phyloP scores from a whole-genome alignment of 2,797 vertebrate species.

The Pristis pectinata region DNA sequence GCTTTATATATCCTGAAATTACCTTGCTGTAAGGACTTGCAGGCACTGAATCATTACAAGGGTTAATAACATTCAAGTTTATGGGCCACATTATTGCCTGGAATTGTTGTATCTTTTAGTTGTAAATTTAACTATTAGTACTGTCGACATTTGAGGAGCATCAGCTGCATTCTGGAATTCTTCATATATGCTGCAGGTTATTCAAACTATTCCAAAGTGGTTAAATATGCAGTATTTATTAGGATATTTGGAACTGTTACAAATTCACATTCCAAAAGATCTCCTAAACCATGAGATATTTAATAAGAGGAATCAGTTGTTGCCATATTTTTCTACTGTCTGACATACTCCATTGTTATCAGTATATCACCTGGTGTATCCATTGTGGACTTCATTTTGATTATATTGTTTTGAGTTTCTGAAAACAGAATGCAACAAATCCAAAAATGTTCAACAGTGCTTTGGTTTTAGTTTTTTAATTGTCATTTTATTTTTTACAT shows the following conservation, averaged over 20 bases:
- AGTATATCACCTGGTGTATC: neutral
- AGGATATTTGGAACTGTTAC: neutral
- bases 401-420: neutral
- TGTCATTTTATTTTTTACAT: slow-evolving; percentile 22
- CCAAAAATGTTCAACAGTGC: slow-evolving; percentile 31
- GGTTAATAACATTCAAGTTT: neutral
- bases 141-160: slow-evolving; percentile 18
- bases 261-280: slow-evolving; percentile 20
- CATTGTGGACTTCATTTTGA: neutral
- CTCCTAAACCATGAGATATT: neutral
- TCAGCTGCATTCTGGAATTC: slow-evolving; percentile 26
- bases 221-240: neutral
- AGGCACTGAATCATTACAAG: neutral
- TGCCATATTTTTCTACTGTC: neutral
- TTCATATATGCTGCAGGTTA: neutral
- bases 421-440: slow-evolving; percentile 27
- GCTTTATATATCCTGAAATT: slow-evolving; percentile 1
- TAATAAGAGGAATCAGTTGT: neutral
- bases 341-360: neutral
- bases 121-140: slow-evolving; percentile 5
- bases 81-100: neutral
- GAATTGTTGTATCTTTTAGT: slow-evolving; percentile 12
- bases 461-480: slow-evolving; percentile 26
- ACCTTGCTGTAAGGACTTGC: neutral
- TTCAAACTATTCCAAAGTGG: neutral